phyloP scores from a whole-genome alignment of 2,113 vertebrate species.

The Pluvianellus socialis region DNA sequence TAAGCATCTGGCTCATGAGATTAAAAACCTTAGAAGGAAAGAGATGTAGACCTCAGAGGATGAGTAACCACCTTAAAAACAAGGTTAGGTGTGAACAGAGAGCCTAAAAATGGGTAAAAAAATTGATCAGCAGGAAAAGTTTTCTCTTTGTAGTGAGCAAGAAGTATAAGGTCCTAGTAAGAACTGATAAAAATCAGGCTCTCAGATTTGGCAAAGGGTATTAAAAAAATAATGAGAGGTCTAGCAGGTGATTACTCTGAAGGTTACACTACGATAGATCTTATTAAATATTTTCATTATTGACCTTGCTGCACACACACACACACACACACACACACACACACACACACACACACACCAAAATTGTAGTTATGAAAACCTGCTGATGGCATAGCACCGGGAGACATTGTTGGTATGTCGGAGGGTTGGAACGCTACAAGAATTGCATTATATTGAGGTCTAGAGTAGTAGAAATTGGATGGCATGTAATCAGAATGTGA shows the following conservation, averaged over 20 bases:
- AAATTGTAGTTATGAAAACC: slow-evolving; percentile 2
- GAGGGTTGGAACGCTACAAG: not conserved
- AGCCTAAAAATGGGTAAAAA: not conserved
- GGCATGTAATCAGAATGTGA: not conserved
- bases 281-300: slow-evolving; percentile 52
- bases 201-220: not conserved
- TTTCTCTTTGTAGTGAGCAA: slow-evolving; percentile 4
- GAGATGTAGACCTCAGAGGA: not conserved
- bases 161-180: not conserved
- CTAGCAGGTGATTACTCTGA: slow-evolving; percentile 1
- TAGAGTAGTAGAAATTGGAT: not conserved
- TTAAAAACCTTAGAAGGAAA: slow-evolving; percentile 34
- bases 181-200: slow-evolving; percentile 26
- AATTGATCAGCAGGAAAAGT: not conserved
- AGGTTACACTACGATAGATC: slow-evolving; percentile 5
- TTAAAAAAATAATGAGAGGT: slow-evolving; percentile 14
- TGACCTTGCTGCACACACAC: not conserved
- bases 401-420: not conserved
- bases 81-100: slow-evolving; percentile 2
- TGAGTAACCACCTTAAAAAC: slow-evolving; percentile 32
- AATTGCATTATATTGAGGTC: not conserved
- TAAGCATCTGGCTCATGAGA: slow-evolving; percentile 58
- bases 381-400: not conserved
- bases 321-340: not conserved
- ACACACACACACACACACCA: not conserved